Conservation (phyloP, 2,113 vertebrate species). For the Xerus inauris region DNA sequence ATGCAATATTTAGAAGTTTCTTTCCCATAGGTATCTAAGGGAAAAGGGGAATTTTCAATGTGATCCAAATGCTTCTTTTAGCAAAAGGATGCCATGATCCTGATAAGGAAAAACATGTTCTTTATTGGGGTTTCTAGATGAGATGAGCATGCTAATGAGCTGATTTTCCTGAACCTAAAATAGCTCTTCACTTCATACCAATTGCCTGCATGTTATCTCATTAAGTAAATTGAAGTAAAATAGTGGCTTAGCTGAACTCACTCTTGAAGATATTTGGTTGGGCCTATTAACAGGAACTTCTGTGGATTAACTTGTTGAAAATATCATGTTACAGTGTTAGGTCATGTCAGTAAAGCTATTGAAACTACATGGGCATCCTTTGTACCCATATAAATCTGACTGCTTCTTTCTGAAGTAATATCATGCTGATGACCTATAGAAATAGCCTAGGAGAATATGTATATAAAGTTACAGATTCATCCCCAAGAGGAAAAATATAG, state of each 20-base stretch:
- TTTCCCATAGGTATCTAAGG: conserved; percentile 82
- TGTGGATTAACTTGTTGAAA: neutral
- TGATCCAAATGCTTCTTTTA: conserved; percentile 70
- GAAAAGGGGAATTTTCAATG: conserved; percentile 79
- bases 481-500: neutral
- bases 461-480: neutral
- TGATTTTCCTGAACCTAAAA: conserved; percentile 40
- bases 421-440: neutral
- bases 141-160: neutral
- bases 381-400: neutral
- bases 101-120: neutral
- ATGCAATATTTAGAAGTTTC: conserved; percentile 77
- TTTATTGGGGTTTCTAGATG: neutral
- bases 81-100: conserved; percentile 1
- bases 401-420: neutral
- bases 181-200: neutral
- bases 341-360: neutral
- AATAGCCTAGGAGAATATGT: neutral
- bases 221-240: neutral
- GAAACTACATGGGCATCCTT: neutral
- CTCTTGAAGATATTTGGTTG: neutral
- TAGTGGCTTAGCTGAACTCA: neutral
- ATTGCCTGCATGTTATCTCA: neutral
- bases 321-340: conserved; percentile 4
- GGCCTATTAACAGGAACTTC: neutral